A percentile compares a stretch with the other conserved stretches of the same genome.
Evolutionary conservation across 2,113 vertebrate genomes (phyloP).

Genomic region (Pavo muticus): DNA sequence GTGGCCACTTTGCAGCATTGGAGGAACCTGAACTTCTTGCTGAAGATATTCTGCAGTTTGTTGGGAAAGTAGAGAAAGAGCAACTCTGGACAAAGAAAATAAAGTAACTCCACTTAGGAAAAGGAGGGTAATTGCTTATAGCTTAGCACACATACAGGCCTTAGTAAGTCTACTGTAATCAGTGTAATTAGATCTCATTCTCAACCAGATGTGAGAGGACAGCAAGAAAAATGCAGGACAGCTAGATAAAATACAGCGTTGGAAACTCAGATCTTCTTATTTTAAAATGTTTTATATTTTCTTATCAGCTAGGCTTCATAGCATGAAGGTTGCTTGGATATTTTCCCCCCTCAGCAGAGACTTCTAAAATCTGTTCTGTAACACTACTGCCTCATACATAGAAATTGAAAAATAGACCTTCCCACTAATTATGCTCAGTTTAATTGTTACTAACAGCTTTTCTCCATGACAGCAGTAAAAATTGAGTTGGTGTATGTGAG

Average conservation of each 20-base stretch:
- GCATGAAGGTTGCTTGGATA: not conserved
- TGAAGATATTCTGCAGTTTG: constrained; percentile 77
- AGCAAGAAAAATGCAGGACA: not conserved
- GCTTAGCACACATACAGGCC: not conserved
- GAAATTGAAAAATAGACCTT: not conserved
- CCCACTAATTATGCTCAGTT: not conserved
- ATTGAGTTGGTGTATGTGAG: not conserved
- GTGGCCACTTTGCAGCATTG: constrained; percentile 80
- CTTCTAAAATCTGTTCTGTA: not conserved
- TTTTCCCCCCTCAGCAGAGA: not conserved
- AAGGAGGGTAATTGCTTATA: not conserved
- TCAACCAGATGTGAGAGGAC: not conserved
- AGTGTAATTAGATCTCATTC: not conserved
- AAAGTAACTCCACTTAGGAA: not conserved
- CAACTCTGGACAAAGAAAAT: constrained; percentile 16
- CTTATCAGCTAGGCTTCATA: not conserved
- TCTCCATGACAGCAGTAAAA: not conserved
- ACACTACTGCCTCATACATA: not conserved
- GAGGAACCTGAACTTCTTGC: constrained; percentile 81
- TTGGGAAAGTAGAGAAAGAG: constrained; percentile 66
- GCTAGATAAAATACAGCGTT: not conserved
- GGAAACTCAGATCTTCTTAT: not conserved
- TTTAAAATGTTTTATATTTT: not conserved
- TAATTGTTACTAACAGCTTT: not conserved
- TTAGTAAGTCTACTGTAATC: not conserved